phyloP scores from a whole-genome alignment of 2,113 vertebrate genomes.

The Typhlomys cinereus region DNA sequence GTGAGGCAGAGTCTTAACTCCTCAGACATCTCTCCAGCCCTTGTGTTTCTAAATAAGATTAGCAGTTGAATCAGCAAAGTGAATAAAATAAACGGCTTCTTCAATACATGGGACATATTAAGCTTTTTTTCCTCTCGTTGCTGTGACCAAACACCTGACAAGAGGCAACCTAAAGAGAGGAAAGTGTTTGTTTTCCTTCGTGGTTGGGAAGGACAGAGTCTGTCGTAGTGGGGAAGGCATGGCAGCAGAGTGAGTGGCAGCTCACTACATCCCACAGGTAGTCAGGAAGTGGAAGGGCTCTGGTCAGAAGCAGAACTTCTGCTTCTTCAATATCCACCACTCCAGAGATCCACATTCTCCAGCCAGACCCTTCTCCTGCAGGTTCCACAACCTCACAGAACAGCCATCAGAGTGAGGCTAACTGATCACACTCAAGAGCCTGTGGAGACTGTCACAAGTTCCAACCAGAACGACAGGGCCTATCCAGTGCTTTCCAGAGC shows the following conservation, averaged over 20 bases:
- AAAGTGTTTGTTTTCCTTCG: background rate
- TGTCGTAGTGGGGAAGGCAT: background rate
- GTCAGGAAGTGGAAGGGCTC: background rate
- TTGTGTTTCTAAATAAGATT: slow-evolving; percentile 3
- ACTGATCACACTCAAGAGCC: background rate
- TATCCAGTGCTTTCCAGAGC: background rate
- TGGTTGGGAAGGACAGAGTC: background rate
- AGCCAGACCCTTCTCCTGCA: background rate
- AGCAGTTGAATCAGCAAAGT: background rate
- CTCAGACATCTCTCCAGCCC: no score
- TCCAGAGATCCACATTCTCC: background rate
- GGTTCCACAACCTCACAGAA: background rate
- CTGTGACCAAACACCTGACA: background rate
- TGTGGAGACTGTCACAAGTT: background rate
- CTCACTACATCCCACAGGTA: background rate
- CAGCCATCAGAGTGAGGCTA: no score
- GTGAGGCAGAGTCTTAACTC: no score
- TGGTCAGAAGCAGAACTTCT: background rate
- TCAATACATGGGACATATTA: background rate
- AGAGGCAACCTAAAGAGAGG: no score
- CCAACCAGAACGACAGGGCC: background rate
- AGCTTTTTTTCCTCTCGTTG: background rate
- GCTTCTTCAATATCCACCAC: background rate
- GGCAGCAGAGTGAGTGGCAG: background rate
- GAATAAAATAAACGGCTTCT: background rate